These are phyloP conservation scores for Barbus barbus DNA, from an alignment of 2,113 vertebrate species.

Conservation along the genomic window DNA sequence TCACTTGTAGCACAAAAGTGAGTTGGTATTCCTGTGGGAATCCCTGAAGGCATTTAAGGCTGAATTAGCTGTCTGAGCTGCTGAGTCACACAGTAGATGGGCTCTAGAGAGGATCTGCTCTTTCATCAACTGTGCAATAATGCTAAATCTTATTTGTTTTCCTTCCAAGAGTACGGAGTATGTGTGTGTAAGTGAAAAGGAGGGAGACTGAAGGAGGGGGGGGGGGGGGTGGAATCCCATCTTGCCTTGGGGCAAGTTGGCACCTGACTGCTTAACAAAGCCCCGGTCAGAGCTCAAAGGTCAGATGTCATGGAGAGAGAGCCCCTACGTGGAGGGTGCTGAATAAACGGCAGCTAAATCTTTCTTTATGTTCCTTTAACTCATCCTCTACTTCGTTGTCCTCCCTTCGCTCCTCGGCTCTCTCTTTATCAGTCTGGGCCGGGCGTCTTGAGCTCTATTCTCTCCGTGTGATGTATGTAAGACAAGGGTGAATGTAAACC, in stretches of 20 bases:
- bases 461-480: conserved; percentile 34
- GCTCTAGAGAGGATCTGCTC: conserved; percentile 12
- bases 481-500: conserved; percentile 34
- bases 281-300: conserved; percentile 55
- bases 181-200: conserved; percentile 22
- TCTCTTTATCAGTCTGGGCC: conserved; percentile 34
- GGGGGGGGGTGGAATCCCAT: conserved; percentile 42
- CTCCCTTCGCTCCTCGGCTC: conserved; percentile 19
- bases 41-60: conserved; percentile 3
- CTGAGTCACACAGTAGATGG: conserved; percentile 2
- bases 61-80: conserved; percentile 15
- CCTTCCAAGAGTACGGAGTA: conserved; percentile 2
- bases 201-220: background rate
- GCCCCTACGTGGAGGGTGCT: conserved; percentile 34
- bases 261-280: conserved; percentile 58
- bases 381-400: conserved; percentile 37
- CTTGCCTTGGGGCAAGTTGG: conserved; percentile 45
- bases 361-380: conserved; percentile 44
- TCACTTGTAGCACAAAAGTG: conserved; percentile 15
- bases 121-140: conserved; percentile 42
- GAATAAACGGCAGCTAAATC: conserved; percentile 55
- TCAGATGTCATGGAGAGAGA: conserved; percentile 50
- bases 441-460: conserved; percentile 23
- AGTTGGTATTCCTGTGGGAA: conserved; percentile 31
- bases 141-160: conserved; percentile 45